Conservation (phyloP, 2,888 invertebrate species). For the Craniophora ligustri region DNA sequence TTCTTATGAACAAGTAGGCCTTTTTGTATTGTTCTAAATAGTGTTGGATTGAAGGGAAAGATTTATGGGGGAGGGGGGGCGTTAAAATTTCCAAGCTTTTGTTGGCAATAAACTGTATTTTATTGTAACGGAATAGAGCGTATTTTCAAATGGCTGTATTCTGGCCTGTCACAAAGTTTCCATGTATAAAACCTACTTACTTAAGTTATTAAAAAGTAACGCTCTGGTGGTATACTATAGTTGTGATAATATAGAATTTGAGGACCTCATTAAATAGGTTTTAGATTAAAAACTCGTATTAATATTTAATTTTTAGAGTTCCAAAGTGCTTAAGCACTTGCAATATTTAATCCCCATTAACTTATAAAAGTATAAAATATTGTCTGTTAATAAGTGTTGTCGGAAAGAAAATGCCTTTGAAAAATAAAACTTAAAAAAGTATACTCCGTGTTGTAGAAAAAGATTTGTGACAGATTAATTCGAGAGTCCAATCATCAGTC, state of each 20-base stretch:
- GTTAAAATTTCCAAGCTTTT: no score
- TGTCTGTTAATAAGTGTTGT: not conserved
- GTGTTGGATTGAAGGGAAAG: no score
- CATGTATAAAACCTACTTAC: slow-evolving; percentile 14
- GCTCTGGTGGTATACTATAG: slow-evolving; percentile 30
- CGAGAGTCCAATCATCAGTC: no score
- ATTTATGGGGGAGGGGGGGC: no score
- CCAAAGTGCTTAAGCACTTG: slow-evolving; percentile 13
- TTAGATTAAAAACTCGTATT: slow-evolving; percentile 24
- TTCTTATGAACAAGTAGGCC: no score
- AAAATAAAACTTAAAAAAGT: no score
- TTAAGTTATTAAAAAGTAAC: slow-evolving; percentile 11
- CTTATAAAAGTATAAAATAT: not conserved
- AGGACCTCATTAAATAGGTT: slow-evolving; percentile 44
- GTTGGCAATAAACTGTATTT: no score
- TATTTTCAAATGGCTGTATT: no score
- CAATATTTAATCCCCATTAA: slow-evolving; percentile 11
- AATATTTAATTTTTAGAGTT: slow-evolving; percentile 9
- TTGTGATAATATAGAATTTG: slow-evolving; percentile 43
- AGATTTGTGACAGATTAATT: no score
- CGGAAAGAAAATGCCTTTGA: not conserved
- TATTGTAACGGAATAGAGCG: no score
- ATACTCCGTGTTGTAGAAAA: no score
- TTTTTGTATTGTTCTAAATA: no score
- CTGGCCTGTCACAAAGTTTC: not conserved